Evolutionary conservation across 1,140 invertebrate species (phyloP).

Genomic region (Cotesia glomerata): DNA sequence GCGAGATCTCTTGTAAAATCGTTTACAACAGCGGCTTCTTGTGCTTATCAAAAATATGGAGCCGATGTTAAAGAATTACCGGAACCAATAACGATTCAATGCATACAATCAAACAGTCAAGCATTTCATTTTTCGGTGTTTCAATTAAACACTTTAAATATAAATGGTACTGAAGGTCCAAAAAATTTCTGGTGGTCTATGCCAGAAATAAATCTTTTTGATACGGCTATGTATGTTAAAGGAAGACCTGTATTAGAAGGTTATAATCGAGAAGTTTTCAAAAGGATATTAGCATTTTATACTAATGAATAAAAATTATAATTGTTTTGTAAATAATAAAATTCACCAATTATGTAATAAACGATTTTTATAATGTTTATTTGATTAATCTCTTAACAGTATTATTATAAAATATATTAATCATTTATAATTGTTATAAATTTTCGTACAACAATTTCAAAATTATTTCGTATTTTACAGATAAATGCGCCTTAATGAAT

Average conservation of each 20-base stretch:
- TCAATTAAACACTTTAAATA: slow-evolving; percentile 84
- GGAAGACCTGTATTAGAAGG: slow-evolving; percentile 72
- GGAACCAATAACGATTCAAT: slow-evolving; percentile 81
- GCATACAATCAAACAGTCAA: slow-evolving; percentile 77
- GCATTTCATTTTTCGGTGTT: slow-evolving; percentile 81
- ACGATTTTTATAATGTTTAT: too few species aligned
- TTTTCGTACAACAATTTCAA: background rate
- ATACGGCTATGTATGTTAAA: slow-evolving; percentile 68
- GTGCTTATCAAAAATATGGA: slow-evolving; percentile 76
- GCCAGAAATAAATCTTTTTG: slow-evolving; percentile 71
- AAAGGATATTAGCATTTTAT: slow-evolving; percentile 80
- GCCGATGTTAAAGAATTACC: slow-evolving; percentile 71
- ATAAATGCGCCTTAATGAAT: background rate
- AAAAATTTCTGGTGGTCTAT: slow-evolving; percentile 84
- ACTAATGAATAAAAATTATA: slow-evolving; percentile 58
- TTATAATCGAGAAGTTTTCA: slow-evolving; percentile 81
- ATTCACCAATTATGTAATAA: background rate
- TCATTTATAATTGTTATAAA: background rate
- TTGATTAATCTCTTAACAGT: background rate
- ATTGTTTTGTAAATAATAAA: slow-evolving; percentile 24
- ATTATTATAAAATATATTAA: slow-evolving; percentile 10
- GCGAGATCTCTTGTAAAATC: slow-evolving; percentile 74
- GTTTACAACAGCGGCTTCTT: slow-evolving; percentile 73
- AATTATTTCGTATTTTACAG: background rate
- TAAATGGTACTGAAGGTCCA: slow-evolving; percentile 66